These are phyloP conservation scores for Lycodopsis pacificus DNA, from an alignment of 2,797 vertebrate genomes.

Conservation along the genomic window DNA sequence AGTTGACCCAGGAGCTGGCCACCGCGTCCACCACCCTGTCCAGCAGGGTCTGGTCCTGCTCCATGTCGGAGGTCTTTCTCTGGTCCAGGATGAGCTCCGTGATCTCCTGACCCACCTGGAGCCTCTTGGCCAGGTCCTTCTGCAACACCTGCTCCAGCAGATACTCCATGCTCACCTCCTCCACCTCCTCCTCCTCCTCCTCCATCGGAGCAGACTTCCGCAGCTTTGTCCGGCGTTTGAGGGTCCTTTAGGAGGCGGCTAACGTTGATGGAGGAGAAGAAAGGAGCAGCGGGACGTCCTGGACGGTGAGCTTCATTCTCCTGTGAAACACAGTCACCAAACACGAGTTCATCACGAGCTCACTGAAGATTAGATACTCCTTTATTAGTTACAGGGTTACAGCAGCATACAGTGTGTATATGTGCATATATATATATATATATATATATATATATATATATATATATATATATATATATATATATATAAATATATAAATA, in stretches of 20 bases:
- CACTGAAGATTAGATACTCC: too few relatives aligned
- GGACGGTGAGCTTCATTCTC: too few relatives aligned
- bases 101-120: slow-evolving; percentile 94
- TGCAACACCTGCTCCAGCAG: slow-evolving; percentile 91
- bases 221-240: not conserved
- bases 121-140: slow-evolving; percentile 93
- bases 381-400: too few relatives aligned
- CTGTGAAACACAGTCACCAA: too few relatives aligned
- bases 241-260: too few relatives aligned
- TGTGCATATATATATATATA: too few relatives aligned
- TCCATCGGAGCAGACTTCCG: not conserved
- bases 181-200: slow-evolving; percentile 2
- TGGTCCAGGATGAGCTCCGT: slow-evolving; percentile 90
- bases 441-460: too few relatives aligned
- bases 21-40: slow-evolving; percentile 94
- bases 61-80: slow-evolving; percentile 89
- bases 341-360: too few relatives aligned
- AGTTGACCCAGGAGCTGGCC: slow-evolving; percentile 96
- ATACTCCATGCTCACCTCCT: slow-evolving; percentile 90
- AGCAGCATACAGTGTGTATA: too few relatives aligned
- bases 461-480: not conserved
- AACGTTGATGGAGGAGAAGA: too few relatives aligned
- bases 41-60: slow-evolving; percentile 93
- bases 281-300: too few relatives aligned
- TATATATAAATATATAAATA: too few relatives aligned